Evolutionary conservation across 2,888 invertebrate species (phyloP).

Genomic region (Hirtodrosophila duncani): DNA sequence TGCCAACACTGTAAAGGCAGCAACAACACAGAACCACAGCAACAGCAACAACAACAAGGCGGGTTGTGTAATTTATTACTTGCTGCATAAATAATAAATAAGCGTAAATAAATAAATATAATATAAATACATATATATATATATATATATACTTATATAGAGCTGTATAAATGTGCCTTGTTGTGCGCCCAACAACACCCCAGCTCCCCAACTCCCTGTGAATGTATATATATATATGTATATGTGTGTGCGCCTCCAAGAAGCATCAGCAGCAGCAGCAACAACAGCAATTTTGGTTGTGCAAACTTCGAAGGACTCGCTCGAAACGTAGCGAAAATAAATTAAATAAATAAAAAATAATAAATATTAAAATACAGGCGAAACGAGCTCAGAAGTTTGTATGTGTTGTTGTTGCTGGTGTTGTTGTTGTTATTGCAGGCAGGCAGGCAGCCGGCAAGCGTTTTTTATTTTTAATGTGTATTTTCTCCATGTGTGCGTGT

Average conservation of each 20-base stretch:
- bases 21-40: slow-evolving; percentile 10
- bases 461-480: slow-evolving; percentile 48
- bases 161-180: slow-evolving; percentile 1
- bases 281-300: slow-evolving; percentile 14
- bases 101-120: slow-evolving; percentile 72
- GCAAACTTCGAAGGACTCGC: slow-evolving; percentile 59
- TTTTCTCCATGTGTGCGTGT: slow-evolving; percentile 3
- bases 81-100: slow-evolving; percentile 75
- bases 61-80: slow-evolving; percentile 75
- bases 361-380: slow-evolving; percentile 60
- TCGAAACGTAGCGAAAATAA: slow-evolving; percentile 38
- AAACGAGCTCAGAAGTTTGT: background rate
- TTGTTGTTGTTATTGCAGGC: slow-evolving; percentile 25
- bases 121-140: slow-evolving; percentile 31
- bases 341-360: slow-evolving; percentile 69
- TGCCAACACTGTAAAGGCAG: background rate
- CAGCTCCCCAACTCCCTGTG: background rate
- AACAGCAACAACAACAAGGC: slow-evolving; percentile 19
- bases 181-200: slow-evolving; percentile 6
- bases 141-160: slow-evolving; percentile 10
- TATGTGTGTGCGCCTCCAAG: slow-evolving; percentile 9
- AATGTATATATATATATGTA: slow-evolving; percentile 18
- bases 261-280: slow-evolving; percentile 2
- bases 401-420: slow-evolving; percentile 8
- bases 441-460: slow-evolving; percentile 30